These are phyloP conservation scores for Tetanocera ferruginea DNA, from an alignment of 2,888 invertebrate genomes.

Conservation along the genomic window DNA sequence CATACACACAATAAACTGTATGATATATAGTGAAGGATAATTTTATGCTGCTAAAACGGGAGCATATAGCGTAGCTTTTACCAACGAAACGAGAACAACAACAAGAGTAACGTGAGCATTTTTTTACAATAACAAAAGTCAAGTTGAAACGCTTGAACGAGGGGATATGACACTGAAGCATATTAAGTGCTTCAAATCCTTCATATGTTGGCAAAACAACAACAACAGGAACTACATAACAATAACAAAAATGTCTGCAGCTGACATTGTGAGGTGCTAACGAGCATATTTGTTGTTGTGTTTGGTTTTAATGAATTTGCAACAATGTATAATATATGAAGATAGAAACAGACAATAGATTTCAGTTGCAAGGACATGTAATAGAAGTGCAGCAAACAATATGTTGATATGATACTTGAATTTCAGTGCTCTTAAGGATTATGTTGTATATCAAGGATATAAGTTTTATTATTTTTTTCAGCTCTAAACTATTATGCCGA, in stretches of 20 bases:
- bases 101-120: background rate
- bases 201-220: background rate
- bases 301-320: constrained; percentile 15
- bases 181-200: background rate
- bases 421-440: too few species aligned
- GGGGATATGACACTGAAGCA: background rate
- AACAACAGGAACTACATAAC: constrained; percentile 7
- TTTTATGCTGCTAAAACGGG: too few species aligned
- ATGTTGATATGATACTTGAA: too few species aligned
- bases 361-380: background rate
- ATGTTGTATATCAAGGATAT: too few species aligned
- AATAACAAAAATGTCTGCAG: background rate
- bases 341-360: background rate
- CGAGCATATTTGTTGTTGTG: background rate
- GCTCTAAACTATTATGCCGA: too few species aligned
- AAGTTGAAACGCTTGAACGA: background rate
- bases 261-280: constrained; percentile 23
- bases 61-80: background rate
- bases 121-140: background rate
- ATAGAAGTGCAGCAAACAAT: background rate
- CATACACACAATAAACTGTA: background rate
- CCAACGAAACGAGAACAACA: background rate
- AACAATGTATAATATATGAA: constrained; percentile 11
- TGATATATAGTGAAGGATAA: background rate
- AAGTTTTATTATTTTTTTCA: too few species aligned